Conservation (phyloP, 2,113 vertebrate genomes). For the Heterochromis multidens region DNA sequence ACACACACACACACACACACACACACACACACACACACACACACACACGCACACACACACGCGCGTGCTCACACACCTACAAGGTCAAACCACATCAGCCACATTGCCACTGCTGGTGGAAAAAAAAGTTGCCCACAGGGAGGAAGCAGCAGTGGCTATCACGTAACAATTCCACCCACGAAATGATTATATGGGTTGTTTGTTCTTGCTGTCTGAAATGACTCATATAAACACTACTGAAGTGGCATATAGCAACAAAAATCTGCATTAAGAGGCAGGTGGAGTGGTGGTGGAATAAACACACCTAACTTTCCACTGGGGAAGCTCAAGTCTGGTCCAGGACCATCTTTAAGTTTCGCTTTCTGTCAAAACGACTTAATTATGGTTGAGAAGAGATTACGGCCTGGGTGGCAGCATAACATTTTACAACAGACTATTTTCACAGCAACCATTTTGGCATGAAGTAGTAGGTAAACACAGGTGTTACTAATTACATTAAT, state of each 20-base stretch:
- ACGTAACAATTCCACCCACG: background rate
- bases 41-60: no score
- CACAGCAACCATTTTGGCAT: background rate
- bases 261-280: background rate
- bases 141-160: background rate
- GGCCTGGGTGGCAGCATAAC: fast-evolving
- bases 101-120: background rate
- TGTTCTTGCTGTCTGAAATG: background rate
- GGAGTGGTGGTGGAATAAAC: background rate
- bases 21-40: background rate
- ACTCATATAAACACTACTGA: background rate
- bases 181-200: background rate
- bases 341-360: background rate
- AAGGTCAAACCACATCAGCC: background rate
- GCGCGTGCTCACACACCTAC: background rate
- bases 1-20: background rate
- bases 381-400: background rate
- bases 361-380: background rate
- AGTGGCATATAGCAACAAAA: background rate
- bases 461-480: background rate
- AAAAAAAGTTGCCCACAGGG: background rate
- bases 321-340: background rate
- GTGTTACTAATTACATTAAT: background rate
- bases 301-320: background rate
- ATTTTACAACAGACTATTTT: background rate